Conservation (phyloP, 2,888 invertebrate species). For the Matsumyia berberina region DNA sequence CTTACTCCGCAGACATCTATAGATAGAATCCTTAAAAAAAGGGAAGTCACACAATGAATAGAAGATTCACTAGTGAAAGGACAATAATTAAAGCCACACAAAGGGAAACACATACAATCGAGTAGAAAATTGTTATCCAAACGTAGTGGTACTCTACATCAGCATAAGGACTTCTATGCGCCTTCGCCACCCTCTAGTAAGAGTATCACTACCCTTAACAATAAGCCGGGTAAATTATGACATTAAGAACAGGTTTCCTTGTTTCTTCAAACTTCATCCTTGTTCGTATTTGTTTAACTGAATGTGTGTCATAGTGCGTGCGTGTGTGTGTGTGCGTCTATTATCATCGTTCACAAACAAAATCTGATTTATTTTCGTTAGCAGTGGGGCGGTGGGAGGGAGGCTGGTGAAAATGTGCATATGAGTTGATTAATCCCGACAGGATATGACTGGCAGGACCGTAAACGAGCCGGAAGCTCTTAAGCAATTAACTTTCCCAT, state of each 20-base stretch:
- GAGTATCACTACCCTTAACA: slow-evolving; percentile 3
- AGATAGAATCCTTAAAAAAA: neutral
- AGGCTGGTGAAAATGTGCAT: slow-evolving; percentile 30
- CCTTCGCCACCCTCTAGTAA: neutral
- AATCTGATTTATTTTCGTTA: slow-evolving; percentile 32
- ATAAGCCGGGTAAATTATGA: slow-evolving; percentile 62
- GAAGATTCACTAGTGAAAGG: slow-evolving; percentile 26
- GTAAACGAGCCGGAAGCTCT: slow-evolving; percentile 73
- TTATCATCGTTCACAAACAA: slow-evolving; percentile 38
- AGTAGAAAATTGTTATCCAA: slow-evolving; percentile 33
- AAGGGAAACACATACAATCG: slow-evolving; percentile 24
- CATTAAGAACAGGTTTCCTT: slow-evolving; percentile 47
- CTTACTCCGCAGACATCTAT: neutral
- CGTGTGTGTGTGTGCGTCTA: neutral
- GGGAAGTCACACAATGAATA: slow-evolving; percentile 19
- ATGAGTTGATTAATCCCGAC: slow-evolving; percentile 56
- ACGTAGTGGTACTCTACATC: slow-evolving; percentile 12
- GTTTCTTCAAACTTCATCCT: slow-evolving; percentile 40
- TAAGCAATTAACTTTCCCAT: slow-evolving; percentile 73
- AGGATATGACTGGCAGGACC: slow-evolving; percentile 59
- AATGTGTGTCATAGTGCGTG: slow-evolving; percentile 6
- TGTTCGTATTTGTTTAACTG: slow-evolving; percentile 23
- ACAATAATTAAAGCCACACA: slow-evolving; percentile 35
- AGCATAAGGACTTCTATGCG: neutral
- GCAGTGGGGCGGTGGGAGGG: neutral